phyloP scores from a whole-genome alignment of 2,113 vertebrate genomes.

The Sinocyclocheilus rhinocerous region DNA sequence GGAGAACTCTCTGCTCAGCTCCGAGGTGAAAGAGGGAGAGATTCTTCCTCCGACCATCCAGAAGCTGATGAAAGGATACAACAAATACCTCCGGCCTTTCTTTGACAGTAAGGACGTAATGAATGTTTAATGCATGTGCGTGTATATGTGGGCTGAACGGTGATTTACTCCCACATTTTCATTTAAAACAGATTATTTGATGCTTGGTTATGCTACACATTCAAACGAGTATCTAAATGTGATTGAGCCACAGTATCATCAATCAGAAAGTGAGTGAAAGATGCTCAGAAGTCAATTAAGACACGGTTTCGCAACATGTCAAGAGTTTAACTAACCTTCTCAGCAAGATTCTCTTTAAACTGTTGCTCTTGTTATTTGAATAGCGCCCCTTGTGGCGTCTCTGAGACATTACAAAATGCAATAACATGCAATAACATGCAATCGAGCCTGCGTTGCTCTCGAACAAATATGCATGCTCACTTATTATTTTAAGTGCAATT shows the following conservation, averaged over 20 bases:
- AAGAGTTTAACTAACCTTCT: no score
- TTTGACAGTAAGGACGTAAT: slow-evolving; percentile 83
- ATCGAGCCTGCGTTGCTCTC: no score
- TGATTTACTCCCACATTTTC: background rate
- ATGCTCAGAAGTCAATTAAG: no score
- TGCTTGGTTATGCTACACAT: background rate
- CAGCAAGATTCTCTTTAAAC: background rate
- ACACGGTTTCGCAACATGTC: no score
- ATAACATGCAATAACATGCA: no score
- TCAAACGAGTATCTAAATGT: background rate
- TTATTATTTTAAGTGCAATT: no score
- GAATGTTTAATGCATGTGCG: background rate
- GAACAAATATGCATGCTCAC: no score
- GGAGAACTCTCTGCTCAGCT: slow-evolving; percentile 72
- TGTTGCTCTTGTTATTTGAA: background rate
- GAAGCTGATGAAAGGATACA: slow-evolving; percentile 90
- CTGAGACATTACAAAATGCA: no score
- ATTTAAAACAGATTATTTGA: background rate
- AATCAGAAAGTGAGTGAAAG: background rate
- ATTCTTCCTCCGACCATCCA: slow-evolving; percentile 89
- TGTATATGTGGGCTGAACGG: background rate
- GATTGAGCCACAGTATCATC: background rate
- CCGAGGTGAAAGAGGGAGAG: slow-evolving; percentile 74
- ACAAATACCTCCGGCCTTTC: slow-evolving; percentile 91
- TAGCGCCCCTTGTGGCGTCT: background rate